A percentile compares a stretch with the other conserved stretches of the same genome.
Evolutionary conservation across 92 coral and sea anemone genomes (phyloP).

Genomic region (Epizoanthus fatuus): DNA sequence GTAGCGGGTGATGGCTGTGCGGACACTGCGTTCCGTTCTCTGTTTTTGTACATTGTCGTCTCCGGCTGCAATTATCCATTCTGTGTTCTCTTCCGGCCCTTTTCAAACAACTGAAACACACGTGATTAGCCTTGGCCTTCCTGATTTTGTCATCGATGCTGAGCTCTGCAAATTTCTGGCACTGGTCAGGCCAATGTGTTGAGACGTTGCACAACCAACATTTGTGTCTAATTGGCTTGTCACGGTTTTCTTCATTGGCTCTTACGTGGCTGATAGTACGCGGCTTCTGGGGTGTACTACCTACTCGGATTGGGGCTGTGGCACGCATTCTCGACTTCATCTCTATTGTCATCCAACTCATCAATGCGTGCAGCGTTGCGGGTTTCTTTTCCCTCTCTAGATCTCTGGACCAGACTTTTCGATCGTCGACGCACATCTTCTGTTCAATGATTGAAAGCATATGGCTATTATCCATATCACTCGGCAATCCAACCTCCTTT

Average conservation of each 20-base stretch:
- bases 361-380: constrained; percentile 62
- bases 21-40: constrained; percentile 57
- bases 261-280: constrained; percentile 6
- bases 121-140: constrained; percentile 46
- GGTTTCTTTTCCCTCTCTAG: constrained; percentile 45
- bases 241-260: background rate
- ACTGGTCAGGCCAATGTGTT: constrained; percentile 81
- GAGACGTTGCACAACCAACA: constrained; percentile 74
- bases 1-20: constrained; percentile 54
- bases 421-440: constrained; percentile 41
- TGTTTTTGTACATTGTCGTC: constrained; percentile 55
- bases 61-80: constrained; percentile 51
- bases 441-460: constrained; percentile 55
- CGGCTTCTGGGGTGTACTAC: constrained; percentile 1
- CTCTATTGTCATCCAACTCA: constrained; percentile 64
- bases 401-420: constrained; percentile 46
- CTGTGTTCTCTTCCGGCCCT: constrained; percentile 75
- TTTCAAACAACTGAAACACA: constrained; percentile 67
- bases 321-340: constrained; percentile 70
- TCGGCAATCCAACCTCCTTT: constrained; percentile 57
- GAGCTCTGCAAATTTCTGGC: constrained; percentile 60
- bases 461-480: constrained; percentile 67
- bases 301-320: constrained; percentile 56
- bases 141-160: constrained; percentile 59
- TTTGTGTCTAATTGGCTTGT: background rate